Evolutionary conservation across 2,113 vertebrate genomes (phyloP), one percentile per base, ranked within the genome.

Genomic region (Cyrtonyx montezumae): DNA sequence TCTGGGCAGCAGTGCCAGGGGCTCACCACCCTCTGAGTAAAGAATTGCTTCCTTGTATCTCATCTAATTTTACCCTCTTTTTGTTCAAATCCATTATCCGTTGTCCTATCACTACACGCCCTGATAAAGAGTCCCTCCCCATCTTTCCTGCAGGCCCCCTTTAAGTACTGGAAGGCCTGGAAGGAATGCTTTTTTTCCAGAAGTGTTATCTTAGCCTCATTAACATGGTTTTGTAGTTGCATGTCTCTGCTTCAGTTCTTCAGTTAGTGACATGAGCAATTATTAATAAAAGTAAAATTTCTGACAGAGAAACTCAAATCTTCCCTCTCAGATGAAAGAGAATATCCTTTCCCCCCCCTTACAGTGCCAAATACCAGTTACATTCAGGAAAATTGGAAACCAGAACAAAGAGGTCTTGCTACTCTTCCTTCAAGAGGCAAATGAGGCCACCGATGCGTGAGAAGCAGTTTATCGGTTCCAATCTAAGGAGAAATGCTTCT

Each of bases 331-430:
- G 56, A 90, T 90, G 75, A 83, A 94, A 85, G 45, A 69, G 82
- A 90, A 36, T 34, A 61, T 70, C 49, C 48, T 4, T 37, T 84
- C 59, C n/a, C 4, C 1, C n/a, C 25, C 30, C 37, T 83, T 61
- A 46, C 55, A 75, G 46, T 83, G 76, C 91, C 63, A 88, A 69
- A 74, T 53, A 42, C 59, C 84, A 85, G 85, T 59, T 76, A 62
- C 21, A 63, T 70, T 85, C 59, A 80, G 68, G 56, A 91, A 63
- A 87, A 62, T 45, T 95, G 82, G 90, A 90, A 96, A 55, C 49
- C 59, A 93, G 91, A 96, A 95, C 93, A 96, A 93, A 95, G 90
- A 91, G 28, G 63, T 90, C 75, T 93, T 89, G 81, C 30, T 92
- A 68, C 81, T 92, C 74, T 91, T 95, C 74, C 87, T 95, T 51